Evolutionary conservation across 2,888 invertebrate species (phyloP), one percentile per base, ranked within the genome.

Genomic region (Apamea sordens): DNA sequence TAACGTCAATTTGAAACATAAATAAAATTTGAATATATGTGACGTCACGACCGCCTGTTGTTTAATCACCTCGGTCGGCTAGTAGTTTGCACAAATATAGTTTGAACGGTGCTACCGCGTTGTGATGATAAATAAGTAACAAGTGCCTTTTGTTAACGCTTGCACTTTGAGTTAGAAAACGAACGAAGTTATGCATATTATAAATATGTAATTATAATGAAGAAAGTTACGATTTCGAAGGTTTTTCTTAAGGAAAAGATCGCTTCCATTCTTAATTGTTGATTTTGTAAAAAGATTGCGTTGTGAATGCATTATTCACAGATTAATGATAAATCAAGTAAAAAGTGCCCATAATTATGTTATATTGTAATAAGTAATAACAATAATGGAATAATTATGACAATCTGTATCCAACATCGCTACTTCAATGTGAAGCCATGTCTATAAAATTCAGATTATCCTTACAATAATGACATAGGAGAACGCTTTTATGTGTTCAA

Each of bases 81-180:
- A 68, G 28, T 61, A 86, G 78, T 73, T 75, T 73, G 86, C 89
- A 91, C 84, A 88, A 88, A 86, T 85, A 88, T 89, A 76, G 67
- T 83, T 81, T 80, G 18, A 85, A 84, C 87, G 92, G 92, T 92
- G 92, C 92, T 93, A 89, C 76, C 69, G 84, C 76, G 86, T 90
- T 91, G 92, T 92, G 92, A 92, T 91, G 71, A 80, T 87, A 84
- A 80, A 63, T 81, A 70, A 76, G 72, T 79, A 76, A 80, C 18
- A 79, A 85, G 91, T 92, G 92, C 92, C 92, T 92, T 91, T 67
- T 83, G 83, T 73, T 78, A 73, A 71, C 64, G 75, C 73, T 81
- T 81, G 70, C 73, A 73, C 82, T 53, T 65, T 68, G 10, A 76
- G 5, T 65, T 63, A 44, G 2, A 56, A 73, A 76, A 72, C 68